phyloP scores from a whole-genome alignment of 2,113 vertebrate genomes.

The Bostrychus sinensis region DNA sequence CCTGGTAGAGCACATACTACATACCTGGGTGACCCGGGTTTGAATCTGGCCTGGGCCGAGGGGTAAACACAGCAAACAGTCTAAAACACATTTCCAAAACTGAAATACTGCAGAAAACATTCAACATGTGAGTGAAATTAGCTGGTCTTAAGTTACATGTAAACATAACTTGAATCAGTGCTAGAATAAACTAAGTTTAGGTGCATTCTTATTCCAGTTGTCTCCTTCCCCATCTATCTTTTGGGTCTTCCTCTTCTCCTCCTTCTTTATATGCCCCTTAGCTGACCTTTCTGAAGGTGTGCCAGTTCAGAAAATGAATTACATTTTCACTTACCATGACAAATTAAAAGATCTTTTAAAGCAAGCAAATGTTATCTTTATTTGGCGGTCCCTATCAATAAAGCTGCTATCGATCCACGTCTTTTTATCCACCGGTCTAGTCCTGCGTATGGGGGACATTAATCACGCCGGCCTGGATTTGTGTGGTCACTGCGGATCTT shows the following conservation, averaged over 20 bases:
- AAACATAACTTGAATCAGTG: too few species aligned
- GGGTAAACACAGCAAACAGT: too few species aligned
- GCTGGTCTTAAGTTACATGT: too few species aligned
- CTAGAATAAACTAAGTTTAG: neutral
- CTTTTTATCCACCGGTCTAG: constrained; percentile 66
- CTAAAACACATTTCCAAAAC: too few species aligned
- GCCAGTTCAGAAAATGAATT: constrained; percentile 40
- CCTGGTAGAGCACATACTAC: too few species aligned
- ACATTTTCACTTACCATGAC: constrained; percentile 65
- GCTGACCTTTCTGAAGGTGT: constrained; percentile 48
- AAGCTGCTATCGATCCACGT: constrained; percentile 68
- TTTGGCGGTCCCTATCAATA: constrained; percentile 75
- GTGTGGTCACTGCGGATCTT: constrained; percentile 74
- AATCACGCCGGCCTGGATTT: constrained; percentile 65
- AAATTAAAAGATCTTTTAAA: constrained; percentile 74
- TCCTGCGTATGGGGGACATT: constrained; percentile 55
- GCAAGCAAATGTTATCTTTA: constrained; percentile 78
- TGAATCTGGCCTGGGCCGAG: too few species aligned
- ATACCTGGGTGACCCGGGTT: too few species aligned
- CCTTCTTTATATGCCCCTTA: constrained; percentile 4
- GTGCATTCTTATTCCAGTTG: neutral
- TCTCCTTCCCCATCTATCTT: neutral
- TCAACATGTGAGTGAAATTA: too few species aligned
- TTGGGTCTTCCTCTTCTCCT: neutral
- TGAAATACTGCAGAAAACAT: too few species aligned